Conservation (phyloP, 30 jellyfish, hydroid and myxozoan species). For the Nemopilema nomurai region DNA sequence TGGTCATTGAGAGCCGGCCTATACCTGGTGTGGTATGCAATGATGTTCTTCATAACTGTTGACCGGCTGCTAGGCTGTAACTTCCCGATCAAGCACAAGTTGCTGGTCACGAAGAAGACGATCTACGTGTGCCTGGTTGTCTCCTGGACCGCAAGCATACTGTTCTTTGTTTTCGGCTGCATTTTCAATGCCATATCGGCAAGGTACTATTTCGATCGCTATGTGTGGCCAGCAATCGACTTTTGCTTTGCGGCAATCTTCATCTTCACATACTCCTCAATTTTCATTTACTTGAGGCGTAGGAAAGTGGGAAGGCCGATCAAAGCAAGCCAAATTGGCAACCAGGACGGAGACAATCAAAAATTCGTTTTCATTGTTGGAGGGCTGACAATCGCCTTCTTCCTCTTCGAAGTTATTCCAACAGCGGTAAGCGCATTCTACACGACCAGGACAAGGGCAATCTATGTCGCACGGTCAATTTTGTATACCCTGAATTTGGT, state of each 20-base stretch:
- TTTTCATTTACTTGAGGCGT: conserved; percentile 14
- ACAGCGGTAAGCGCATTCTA: background rate
- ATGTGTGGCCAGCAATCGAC: conserved; percentile 29
- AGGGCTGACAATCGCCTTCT: conserved; percentile 7
- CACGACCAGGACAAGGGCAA: too few relatives aligned
- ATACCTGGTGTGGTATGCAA: conserved; percentile 35
- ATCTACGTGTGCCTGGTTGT: background rate
- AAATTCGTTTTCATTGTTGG: conserved; percentile 30
- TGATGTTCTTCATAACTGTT: conserved; percentile 12
- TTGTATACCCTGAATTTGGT: background rate
- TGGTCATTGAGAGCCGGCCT: conserved; percentile 37
- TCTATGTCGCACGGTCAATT: background rate
- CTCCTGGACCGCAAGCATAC: background rate
- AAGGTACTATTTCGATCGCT: background rate
- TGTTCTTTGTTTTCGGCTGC: conserved; percentile 11
- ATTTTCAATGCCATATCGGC: background rate
- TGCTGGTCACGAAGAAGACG: background rate
- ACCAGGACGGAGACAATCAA: background rate
- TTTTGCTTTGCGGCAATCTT: background rate
- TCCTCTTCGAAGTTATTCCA: conserved; percentile 19
- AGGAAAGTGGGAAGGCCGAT: background rate
- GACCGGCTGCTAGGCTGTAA: conserved; percentile 45
- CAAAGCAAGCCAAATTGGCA: too few relatives aligned
- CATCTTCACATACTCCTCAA: conserved; percentile 27
- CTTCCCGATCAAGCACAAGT: conserved; percentile 22